phyloP scores from a whole-genome alignment of 2,888 invertebrate genomes.

The Zeuzera pyrina region DNA sequence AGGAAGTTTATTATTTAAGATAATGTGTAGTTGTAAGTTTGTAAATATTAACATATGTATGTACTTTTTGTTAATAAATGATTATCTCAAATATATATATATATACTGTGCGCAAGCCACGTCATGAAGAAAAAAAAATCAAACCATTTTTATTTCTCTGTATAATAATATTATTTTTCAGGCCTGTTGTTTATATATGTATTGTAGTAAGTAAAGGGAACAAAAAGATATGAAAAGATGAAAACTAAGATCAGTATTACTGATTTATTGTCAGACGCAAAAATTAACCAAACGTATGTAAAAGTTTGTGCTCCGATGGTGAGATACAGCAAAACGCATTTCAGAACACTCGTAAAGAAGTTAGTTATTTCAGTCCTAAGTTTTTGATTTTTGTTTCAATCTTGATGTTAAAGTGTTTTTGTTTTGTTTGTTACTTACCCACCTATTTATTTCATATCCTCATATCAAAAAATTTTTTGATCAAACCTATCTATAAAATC shows the following conservation, averaged over 20 bases:
- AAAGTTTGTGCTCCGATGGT: constrained; percentile 97
- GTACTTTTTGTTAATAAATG: too few species aligned
- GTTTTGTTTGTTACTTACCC: background rate
- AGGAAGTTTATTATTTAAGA: too few species aligned
- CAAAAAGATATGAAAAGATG: background rate
- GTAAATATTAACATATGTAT: too few species aligned
- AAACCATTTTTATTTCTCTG: too few species aligned
- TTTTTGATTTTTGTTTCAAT: background rate
- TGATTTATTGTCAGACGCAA: constrained; percentile 76
- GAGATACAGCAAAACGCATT: constrained; percentile 81
- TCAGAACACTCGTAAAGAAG: constrained; percentile 60
- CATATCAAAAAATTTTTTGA: constrained; percentile 2
- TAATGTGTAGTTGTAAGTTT: too few species aligned
- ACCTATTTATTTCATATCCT: constrained; percentile 1
- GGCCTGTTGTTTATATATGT: too few species aligned
- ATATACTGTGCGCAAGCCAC: too few species aligned
- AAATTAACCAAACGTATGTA: constrained; percentile 67
- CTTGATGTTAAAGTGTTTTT: background rate
- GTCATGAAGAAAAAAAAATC: too few species aligned
- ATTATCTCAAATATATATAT: too few species aligned
- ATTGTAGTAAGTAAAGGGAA: background rate
- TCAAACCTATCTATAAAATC: background rate
- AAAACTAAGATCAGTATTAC: constrained; percentile 51
- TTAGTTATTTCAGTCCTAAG: constrained; percentile 23
- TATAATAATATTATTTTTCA: too few species aligned